phyloP scores from a whole-genome alignment of 92 coral and sea anemone genomes.

The Palythoa caribaeorum region DNA sequence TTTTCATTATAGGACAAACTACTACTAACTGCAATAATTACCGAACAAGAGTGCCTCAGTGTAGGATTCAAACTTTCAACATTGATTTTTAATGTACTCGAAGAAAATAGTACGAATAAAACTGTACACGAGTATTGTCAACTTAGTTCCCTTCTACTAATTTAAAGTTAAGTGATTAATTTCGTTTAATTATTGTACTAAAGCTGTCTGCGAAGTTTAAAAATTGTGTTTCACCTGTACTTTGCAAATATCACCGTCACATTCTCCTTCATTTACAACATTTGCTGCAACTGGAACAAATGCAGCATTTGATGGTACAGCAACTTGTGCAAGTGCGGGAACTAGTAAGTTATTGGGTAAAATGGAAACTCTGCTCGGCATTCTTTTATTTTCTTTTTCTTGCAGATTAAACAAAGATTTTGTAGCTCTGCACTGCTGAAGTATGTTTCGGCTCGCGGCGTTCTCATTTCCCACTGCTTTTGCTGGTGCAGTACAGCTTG shows the following conservation, averaged over 20 bases:
- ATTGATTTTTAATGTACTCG: conserved; percentile 1
- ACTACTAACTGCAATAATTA: conserved; percentile 19
- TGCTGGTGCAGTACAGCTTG: conserved; percentile 29
- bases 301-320: conserved; percentile 15
- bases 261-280: conserved; percentile 2
- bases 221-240: conserved; percentile 11
- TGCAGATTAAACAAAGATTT: conserved; percentile 12
- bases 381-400: background rate
- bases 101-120: conserved; percentile 10
- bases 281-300: conserved; percentile 17
- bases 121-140: conserved; percentile 3
- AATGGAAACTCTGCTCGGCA: conserved; percentile 1
- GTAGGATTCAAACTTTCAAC: background rate
- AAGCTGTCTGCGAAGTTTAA: conserved; percentile 18
- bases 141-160: conserved; percentile 17
- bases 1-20: background rate
- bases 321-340: conserved; percentile 15
- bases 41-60: background rate
- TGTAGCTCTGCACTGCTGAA: conserved; percentile 8
- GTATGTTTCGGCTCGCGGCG: conserved; percentile 2
- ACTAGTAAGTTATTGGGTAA: conserved; percentile 34
- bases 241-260: conserved; percentile 5
- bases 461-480: conserved; percentile 32
- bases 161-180: conserved; percentile 6
- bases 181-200: conserved; percentile 4